Conservation (phyloP, 2,113 vertebrate genomes). For the Tautogolabrus adspersus region DNA sequence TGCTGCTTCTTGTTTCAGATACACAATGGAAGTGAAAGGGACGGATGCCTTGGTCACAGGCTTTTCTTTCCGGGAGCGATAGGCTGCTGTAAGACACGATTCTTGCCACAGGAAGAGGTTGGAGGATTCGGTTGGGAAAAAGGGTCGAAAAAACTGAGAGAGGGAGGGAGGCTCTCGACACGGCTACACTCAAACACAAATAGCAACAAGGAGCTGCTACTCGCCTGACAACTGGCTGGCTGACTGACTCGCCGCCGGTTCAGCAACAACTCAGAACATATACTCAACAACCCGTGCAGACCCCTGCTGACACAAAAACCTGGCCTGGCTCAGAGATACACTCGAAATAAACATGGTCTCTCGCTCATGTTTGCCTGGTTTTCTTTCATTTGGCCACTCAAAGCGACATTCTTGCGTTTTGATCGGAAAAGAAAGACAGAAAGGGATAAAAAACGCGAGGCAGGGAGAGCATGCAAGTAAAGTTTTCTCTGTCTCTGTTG, state of each 20-base stretch:
- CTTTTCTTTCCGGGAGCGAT: conserved; percentile 71
- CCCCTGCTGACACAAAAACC: conserved; percentile 70
- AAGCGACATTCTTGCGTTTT: conserved; percentile 72
- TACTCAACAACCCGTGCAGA: conserved; percentile 71
- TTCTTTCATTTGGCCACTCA: conserved; percentile 73
- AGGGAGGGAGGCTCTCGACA: conserved; percentile 55
- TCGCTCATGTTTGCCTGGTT: conserved; percentile 67
- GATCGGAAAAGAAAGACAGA: conserved; percentile 72
- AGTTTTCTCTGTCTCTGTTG: conserved; percentile 62
- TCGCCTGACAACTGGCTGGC: conserved; percentile 70
- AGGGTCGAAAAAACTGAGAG: conserved; percentile 18
- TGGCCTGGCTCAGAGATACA: conserved; percentile 60
- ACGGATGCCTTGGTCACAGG: conserved; percentile 60
- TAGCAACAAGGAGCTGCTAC: conserved; percentile 75
- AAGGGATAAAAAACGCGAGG: conserved; percentile 65
- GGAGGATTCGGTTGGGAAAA: conserved; percentile 52
- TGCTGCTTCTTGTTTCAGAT: conserved; percentile 72
- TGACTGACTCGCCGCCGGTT: conserved; percentile 69
- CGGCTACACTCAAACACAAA: conserved; percentile 73
- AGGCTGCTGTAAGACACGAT: conserved; percentile 64
- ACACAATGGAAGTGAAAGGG: conserved; percentile 59
- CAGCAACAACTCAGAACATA: conserved; percentile 68
- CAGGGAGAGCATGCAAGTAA: conserved; percentile 58
- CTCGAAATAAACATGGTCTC: conserved; percentile 67
- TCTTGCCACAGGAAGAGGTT: conserved; percentile 70